Evolutionary conservation across 2,113 vertebrate species (phyloP), one percentile per base, ranked within the genome.

Genomic region (Danionella cerebrum): DNA sequence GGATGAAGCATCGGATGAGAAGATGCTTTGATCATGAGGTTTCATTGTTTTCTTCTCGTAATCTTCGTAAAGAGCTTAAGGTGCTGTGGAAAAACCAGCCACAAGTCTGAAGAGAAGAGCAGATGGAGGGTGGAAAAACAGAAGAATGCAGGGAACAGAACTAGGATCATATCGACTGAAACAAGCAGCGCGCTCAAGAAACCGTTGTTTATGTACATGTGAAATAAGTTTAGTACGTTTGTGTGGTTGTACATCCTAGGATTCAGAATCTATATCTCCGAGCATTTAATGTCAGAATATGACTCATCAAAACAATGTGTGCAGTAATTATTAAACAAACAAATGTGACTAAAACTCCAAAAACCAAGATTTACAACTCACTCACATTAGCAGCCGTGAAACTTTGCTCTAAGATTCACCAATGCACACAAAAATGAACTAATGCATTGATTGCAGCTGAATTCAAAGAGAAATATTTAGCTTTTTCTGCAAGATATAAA

Each of bases 171-270:
- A 48, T 10, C 55, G 35, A 62, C 50, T 63, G 69, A 72, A 76
- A 55, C 80, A 82, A 79, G 80, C 77, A 78, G 31, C 38, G 41
- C 73, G 57, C 25, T 42, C 69, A 48, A 71, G 42, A 50, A 65
- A 78, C 72, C 65, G 67, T 76, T 71, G 73, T 73, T 67, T 78
- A 69, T 82, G 57, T 81, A 79, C 80, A 83, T 14, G 0, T 29
- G 14, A 31, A 41, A 41, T 12, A 16, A 55, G 27, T 22, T 2
- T 22, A 18, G 14, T 5, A 25, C 68, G 13, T 41, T 2, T n/a
- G 50, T 65, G 16, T 57, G 31, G 5, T 67, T 16, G 8, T 67
- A 57, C 16, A 9, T 59, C 12, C 1, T 29, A 29, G 18, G 38
- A 60, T 13, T 7, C 25, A 13, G 57, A 60, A 60, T 9, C 16